Evolutionary conservation across 2,797 vertebrate species (phyloP), one percentile per base, ranked within the genome.

Genomic region (Emydoidea blandingii): DNA sequence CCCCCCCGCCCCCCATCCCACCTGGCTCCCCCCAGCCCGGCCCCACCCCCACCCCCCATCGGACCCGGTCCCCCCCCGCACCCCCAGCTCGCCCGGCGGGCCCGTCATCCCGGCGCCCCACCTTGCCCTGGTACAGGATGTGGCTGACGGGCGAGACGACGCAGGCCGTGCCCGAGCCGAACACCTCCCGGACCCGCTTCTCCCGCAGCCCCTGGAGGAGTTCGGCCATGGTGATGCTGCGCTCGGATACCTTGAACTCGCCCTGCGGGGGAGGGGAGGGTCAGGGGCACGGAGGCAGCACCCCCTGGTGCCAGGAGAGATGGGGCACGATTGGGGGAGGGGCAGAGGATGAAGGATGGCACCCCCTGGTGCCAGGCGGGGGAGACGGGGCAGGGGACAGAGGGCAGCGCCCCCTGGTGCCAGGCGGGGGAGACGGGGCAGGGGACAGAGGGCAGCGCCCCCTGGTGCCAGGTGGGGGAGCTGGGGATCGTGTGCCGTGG

Each of bases 81-180:
- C 49, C 49, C 49, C 11, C 47, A 5, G 27, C 5, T 14, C 27
- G 12, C 11, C 27, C 25, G 4, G 11, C 29, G 6, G 12, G 29
- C 59, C 59, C 31, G 7, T 12, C 29, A 12, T 12, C 49, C 34
- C 23, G 5, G 31, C 25, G 1, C 4, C 97, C 52, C 95, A 99
- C 99, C 98, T 99, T 91, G 95, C 98, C 99, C 91, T 94, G 96
- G 96, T 99, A 99, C 56, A 99, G 98, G 94, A 99, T 98, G 56
- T 97, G 98, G 90, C 98, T 98, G 23, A 99, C 99, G 0, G 99
- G 99, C 96, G 98, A 99, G n/a, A 99, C 99, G 7, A 99, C 99
- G 21, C 99, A 99, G 11, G 99, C 99, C 0, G 99, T 99, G 59
- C 99, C 99, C 0, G 99, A 98, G 7, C 99, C 99, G 0, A 99